These are phyloP conservation scores for Pseudopodoces humilis DNA, from an alignment of 2,113 vertebrate genomes.

Conservation along the genomic window DNA sequence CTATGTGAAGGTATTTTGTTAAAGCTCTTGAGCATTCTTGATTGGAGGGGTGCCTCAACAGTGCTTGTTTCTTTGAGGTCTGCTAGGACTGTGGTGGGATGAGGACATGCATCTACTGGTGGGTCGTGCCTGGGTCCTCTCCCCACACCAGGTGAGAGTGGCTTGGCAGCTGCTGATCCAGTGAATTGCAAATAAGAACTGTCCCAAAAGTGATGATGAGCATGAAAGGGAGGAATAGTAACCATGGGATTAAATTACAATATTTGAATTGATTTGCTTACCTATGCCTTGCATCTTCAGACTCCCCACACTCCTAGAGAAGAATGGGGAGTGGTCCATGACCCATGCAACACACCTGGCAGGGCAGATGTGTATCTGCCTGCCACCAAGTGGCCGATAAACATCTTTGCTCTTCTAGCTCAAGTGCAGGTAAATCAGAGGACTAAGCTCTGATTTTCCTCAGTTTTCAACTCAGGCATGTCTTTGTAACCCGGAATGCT, in stretches of 20 bases:
- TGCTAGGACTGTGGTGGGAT: background rate
- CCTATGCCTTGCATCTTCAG: background rate
- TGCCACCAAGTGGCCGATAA: background rate
- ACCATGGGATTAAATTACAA: background rate
- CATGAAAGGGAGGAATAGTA: background rate
- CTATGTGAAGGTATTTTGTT: background rate
- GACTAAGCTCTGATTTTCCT: background rate
- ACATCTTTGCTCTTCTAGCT: background rate
- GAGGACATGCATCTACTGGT: background rate
- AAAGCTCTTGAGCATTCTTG: background rate
- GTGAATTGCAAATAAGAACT: background rate
- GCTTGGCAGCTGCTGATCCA: background rate
- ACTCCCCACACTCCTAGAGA: background rate
- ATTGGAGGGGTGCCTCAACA: background rate
- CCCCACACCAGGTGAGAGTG: background rate
- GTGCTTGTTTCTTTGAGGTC: background rate
- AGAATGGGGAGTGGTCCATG: background rate
- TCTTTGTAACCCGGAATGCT: background rate
- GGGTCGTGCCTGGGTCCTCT: background rate
- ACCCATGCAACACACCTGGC: background rate
- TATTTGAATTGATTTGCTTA: background rate
- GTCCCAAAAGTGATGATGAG: background rate
- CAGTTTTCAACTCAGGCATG: background rate
- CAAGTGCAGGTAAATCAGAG: background rate
- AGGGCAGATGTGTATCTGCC: background rate